phyloP scores from a whole-genome alignment of 2,797 vertebrate genomes.

The Menidia menidia region DNA sequence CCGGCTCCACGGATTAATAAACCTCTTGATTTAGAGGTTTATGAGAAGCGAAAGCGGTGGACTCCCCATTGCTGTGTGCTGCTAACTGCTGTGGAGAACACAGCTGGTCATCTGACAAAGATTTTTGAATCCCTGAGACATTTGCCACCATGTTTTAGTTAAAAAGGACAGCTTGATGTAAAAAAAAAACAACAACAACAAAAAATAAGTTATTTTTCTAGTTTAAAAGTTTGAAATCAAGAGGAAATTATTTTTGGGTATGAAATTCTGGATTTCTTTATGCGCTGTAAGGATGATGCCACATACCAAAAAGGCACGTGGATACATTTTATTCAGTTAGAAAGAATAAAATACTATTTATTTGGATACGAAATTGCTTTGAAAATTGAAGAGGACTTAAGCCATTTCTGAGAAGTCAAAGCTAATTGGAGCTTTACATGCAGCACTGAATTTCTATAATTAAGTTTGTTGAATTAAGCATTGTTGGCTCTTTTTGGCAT shows the following conservation, averaged over 20 bases:
- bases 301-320: too few relatives aligned
- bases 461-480: not conserved
- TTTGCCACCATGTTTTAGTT: slow-evolving; percentile 7
- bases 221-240: too few relatives aligned
- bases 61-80: slow-evolving; percentile 8
- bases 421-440: too few relatives aligned
- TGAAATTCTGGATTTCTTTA: not conserved
- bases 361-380: too few relatives aligned
- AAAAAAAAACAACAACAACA: not conserved
- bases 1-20: slow-evolving; percentile 70
- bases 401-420: too few relatives aligned
- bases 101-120: not conserved
- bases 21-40: slow-evolving; percentile 58
- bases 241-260: not conserved
- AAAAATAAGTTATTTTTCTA: not conserved
- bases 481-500: not conserved
- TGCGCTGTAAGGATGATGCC: too few relatives aligned
- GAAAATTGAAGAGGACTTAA: too few relatives aligned
- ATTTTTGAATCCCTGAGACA: slow-evolving; percentile 17
- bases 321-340: too few relatives aligned
- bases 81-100: slow-evolving; percentile 9
- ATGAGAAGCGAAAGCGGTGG: slow-evolving; percentile 16
- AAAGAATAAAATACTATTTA: too few relatives aligned
- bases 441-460: not conserved
- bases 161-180: not conserved